Conservation (phyloP, 2,888 invertebrate species). For the Acanthopleura granulata region DNA sequence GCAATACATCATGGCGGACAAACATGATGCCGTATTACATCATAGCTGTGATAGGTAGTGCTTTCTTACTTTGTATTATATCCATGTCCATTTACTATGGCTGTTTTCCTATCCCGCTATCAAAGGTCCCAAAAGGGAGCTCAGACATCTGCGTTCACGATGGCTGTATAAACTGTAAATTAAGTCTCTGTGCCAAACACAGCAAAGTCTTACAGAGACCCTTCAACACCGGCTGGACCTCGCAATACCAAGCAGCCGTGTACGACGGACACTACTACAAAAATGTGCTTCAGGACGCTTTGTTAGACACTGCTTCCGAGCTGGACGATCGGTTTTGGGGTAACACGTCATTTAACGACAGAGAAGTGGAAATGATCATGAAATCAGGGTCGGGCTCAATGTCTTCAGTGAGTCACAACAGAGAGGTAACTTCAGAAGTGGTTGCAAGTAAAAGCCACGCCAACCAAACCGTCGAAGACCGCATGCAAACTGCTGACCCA, state of each 20-base stretch:
- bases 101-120: constrained; percentile 81
- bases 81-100: constrained; percentile 74
- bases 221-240: constrained; percentile 50
- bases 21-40: constrained; percentile 26
- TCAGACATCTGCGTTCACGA: constrained; percentile 38
- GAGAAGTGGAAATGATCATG: constrained; percentile 5
- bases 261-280: constrained; percentile 48
- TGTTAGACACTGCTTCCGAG: constrained; percentile 34
- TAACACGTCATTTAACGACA: constrained; percentile 2
- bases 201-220: constrained; percentile 45
- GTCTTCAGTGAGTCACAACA: too few relatives aligned
- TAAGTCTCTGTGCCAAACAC: constrained; percentile 50
- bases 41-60: constrained; percentile 38
- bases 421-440: neutral
- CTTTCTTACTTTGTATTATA: constrained; percentile 65
- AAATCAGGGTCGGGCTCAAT: neutral
- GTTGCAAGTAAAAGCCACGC: neutral
- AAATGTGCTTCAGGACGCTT: constrained; percentile 45
- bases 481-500: too few relatives aligned
- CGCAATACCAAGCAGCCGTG: constrained; percentile 47
- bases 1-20: constrained; percentile 17
- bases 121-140: constrained; percentile 32
- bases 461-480: neutral
- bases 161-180: constrained; percentile 51
- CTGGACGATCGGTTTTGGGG: neutral